phyloP scores from a whole-genome alignment of 2,113 vertebrate species.

The Indicator indicator region DNA sequence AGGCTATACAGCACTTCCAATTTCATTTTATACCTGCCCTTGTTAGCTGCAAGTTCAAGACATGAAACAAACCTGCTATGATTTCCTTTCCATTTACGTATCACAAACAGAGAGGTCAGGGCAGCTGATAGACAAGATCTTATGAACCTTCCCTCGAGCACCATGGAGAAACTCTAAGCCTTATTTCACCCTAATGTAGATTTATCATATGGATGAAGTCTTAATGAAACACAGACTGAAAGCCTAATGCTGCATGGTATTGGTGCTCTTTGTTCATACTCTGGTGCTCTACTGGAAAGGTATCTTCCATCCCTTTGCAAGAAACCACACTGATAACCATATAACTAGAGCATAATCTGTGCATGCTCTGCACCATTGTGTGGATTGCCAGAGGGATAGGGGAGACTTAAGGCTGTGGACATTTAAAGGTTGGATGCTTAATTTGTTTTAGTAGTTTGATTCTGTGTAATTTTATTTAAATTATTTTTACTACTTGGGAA shows the following conservation, averaged over 20 bases:
- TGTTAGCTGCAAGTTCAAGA: slow-evolving; percentile 40
- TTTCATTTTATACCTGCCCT: slow-evolving; percentile 40
- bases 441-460: neutral
- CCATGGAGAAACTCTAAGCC: slow-evolving; percentile 34
- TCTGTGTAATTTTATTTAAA: neutral
- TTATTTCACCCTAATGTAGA: slow-evolving; percentile 30
- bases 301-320: neutral
- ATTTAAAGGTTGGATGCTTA: neutral
- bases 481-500: neutral
- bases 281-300: neutral
- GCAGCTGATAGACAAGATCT: slow-evolving; percentile 45
- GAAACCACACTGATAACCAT: neutral
- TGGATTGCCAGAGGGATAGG: neutral
- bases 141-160: slow-evolving; percentile 57
- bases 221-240: slow-evolving; percentile 43
- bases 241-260: neutral
- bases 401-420: neutral
- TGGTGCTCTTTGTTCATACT: neutral
- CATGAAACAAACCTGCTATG: slow-evolving; percentile 2
- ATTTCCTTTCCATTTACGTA: slow-evolving; percentile 36
- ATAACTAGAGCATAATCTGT: neutral
- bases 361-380: neutral
- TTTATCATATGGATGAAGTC: slow-evolving; percentile 47
- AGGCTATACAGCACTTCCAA: neutral
- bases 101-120: slow-evolving; percentile 30